A percentile compares a stretch with the other conserved stretches of the same genome.
Evolutionary conservation across 64 coral and sea anemone genomes (phyloP).

Genomic region (Pocillopora damicornis): DNA sequence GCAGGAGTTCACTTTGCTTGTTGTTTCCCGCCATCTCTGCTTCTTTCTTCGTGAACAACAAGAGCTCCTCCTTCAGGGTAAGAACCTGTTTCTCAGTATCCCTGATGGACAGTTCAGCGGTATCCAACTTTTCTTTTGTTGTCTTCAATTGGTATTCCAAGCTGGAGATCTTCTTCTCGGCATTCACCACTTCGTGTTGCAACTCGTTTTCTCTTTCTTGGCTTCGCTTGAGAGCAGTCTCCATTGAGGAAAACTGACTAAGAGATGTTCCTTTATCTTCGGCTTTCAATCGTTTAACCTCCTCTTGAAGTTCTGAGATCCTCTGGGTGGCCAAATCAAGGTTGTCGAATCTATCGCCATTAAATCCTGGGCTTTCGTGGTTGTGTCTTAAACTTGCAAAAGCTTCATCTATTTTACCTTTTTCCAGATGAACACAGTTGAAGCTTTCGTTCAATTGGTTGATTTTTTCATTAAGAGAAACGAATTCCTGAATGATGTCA

Average conservation of each 20-base stretch:
- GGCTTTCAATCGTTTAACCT: conserved; percentile 1
- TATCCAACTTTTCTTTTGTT: conserved; percentile 53
- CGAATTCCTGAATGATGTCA: neutral
- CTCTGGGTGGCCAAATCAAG: neutral
- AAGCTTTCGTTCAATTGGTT: neutral
- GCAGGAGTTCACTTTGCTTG: neutral
- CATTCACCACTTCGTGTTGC: conserved; percentile 59
- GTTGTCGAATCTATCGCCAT: neutral
- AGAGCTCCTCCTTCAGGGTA: conserved; percentile 61
- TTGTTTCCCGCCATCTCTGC: conserved; percentile 56
- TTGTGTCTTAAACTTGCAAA: neutral
- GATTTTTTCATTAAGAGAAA: neutral
- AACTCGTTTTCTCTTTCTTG: conserved; percentile 83
- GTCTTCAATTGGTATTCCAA: conserved; percentile 74
- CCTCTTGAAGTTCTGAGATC: neutral
- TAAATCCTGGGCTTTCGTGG: neutral
- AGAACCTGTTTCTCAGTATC: conserved; percentile 55
- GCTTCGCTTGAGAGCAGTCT: conserved; percentile 52
- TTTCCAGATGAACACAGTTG: neutral
- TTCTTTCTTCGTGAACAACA: conserved; percentile 48
- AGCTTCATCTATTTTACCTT: conserved; percentile 13
- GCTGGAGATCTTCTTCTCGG: conserved; percentile 77
- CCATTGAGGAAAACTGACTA: conserved; percentile 54
- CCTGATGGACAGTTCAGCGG: conserved; percentile 45
- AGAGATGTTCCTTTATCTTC: conserved; percentile 36